These are phyloP conservation scores for Drosophila mojavensis DNA, from an alignment of 1,140 invertebrate species.

Conservation along the genomic window DNA sequence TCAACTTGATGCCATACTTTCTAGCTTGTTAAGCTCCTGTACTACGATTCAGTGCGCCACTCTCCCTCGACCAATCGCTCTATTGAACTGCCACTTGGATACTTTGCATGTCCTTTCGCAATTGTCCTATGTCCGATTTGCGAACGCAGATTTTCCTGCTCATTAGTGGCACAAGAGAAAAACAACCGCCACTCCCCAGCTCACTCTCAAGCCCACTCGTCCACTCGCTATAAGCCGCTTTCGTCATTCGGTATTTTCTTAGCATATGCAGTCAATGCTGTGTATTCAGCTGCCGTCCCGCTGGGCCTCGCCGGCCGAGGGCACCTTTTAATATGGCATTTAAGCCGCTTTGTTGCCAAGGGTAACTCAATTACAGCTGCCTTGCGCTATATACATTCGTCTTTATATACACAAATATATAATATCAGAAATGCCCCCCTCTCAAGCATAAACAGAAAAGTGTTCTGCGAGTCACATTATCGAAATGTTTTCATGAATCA, in stretches of 20 bases:
- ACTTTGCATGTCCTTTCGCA: slow-evolving; percentile 1
- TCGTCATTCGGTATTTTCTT: slow-evolving; percentile 55
- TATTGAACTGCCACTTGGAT: slow-evolving; percentile 8
- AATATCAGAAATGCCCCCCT: slow-evolving; percentile 20
- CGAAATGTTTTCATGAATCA: slow-evolving; percentile 74
- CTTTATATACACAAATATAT: background rate
- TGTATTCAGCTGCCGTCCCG: background rate
- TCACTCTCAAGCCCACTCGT: no score
- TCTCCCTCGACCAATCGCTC: no score
- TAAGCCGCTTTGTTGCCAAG: slow-evolving; percentile 76
- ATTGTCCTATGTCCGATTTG: slow-evolving; percentile 25
- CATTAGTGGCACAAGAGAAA: slow-evolving; percentile 50
- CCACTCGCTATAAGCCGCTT: slow-evolving; percentile 58
- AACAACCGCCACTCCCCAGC: no score
- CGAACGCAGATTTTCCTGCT: slow-evolving; percentile 33
- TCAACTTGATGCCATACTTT: background rate
- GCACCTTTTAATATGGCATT: slow-evolving; percentile 58
- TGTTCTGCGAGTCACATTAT: slow-evolving; percentile 51
- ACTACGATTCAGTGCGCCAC: background rate
- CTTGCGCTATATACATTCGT: background rate
- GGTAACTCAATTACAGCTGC: slow-evolving; percentile 56
- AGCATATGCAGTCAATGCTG: slow-evolving; percentile 51
- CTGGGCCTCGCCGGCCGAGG: no score
- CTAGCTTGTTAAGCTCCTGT: background rate
- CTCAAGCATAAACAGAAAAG: background rate